Conservation (phyloP, 2,113 vertebrate genomes). For the Pithys albifrons region DNA sequence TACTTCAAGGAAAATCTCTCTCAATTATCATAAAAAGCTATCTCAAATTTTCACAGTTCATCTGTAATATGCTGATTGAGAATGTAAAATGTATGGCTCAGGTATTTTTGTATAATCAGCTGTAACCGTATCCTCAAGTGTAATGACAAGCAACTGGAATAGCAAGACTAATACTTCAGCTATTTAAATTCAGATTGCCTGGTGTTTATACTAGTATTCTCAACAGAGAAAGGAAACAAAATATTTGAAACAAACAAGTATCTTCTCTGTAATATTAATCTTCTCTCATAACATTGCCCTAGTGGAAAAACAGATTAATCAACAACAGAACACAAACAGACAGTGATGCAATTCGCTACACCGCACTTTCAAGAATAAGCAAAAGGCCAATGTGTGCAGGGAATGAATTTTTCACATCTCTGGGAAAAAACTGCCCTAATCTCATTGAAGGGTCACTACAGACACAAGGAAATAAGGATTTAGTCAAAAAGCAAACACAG, state of each 20-base stretch:
- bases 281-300: conserved; percentile 46
- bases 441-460: not conserved
- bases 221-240: conserved; percentile 58
- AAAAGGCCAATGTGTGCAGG: not conserved
- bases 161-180: conserved; percentile 64
- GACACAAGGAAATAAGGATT: not conserved
- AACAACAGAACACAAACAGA: conserved; percentile 28
- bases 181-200: conserved; percentile 73
- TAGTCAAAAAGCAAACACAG: not conserved
- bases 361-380: not conserved
- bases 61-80: conserved; percentile 73
- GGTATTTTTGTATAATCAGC: conserved; percentile 70
- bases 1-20: conserved; percentile 75
- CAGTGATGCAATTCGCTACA: not conserved
- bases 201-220: conserved; percentile 69
- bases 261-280: conserved; percentile 59
- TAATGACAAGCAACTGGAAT: conserved; percentile 68
- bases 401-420: not conserved
- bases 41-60: conserved; percentile 77
- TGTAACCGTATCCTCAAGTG: conserved; percentile 67
- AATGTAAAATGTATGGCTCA: conserved; percentile 70
- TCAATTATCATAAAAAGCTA: conserved; percentile 78
- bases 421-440: not conserved
- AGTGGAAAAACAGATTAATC: conserved; percentile 56
- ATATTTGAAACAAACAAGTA: conserved; percentile 72